These are phyloP conservation scores for Harpagoxenus sublaevis DNA, from an alignment of 2,888 invertebrate species.

Conservation along the genomic window DNA sequence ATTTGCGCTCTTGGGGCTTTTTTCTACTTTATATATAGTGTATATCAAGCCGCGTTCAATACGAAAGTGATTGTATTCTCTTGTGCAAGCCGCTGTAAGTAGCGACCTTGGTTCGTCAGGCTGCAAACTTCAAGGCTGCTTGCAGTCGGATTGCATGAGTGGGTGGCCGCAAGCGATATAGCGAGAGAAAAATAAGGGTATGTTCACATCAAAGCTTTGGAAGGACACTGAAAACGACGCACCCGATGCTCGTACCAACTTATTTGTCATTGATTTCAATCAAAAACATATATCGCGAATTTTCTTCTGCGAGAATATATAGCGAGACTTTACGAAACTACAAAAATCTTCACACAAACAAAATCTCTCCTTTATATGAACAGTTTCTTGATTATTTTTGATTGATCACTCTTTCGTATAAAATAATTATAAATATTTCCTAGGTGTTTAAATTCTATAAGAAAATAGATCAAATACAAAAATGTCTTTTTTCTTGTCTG, in stretches of 20 bases:
- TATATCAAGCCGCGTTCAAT: constrained; percentile 59
- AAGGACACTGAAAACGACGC: background rate
- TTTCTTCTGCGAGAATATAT: background rate
- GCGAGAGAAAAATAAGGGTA: constrained; percentile 72
- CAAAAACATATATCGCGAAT: constrained; percentile 12
- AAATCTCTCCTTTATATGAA: background rate
- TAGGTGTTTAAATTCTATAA: background rate
- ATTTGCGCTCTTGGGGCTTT: background rate
- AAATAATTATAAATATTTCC: background rate
- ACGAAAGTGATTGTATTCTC: constrained; percentile 78
- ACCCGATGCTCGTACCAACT: constrained; percentile 32
- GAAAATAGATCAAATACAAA: background rate
- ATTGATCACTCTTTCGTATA: background rate
- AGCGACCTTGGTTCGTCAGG: constrained; percentile 79
- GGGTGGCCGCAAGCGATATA: constrained; percentile 70
- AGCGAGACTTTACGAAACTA: background rate
- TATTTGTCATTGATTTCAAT: constrained; percentile 49
- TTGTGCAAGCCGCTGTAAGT: constrained; percentile 75
- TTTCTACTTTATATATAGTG: constrained; percentile 48
- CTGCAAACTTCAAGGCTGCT: constrained; percentile 78
- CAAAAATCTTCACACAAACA: background rate
- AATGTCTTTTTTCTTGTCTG: background rate
- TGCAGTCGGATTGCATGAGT: constrained; percentile 73
- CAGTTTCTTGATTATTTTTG: background rate
- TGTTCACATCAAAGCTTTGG: constrained; percentile 66